A percentile compares a stretch with the other conserved stretches of the same genome.
Evolutionary conservation across 2,888 invertebrate species (phyloP).

Genomic region (Drosophila testacea): DNA sequence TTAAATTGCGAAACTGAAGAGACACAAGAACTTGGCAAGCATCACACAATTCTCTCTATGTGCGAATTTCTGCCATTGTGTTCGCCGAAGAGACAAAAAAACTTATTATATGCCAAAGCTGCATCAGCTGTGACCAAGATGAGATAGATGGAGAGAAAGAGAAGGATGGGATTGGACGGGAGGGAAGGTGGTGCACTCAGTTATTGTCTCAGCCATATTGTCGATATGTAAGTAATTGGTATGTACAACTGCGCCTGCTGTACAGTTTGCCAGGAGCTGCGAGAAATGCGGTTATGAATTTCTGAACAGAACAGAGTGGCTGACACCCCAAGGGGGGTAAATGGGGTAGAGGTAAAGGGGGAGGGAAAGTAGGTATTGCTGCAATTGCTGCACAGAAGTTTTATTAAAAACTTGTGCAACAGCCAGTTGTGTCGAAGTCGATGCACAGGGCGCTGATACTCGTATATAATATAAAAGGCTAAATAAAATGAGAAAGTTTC

Average conservation of each 20-base stretch:
- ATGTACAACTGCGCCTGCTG: slow-evolving; percentile 74
- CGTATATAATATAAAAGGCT: slow-evolving; percentile 48
- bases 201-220: slow-evolving; percentile 67
- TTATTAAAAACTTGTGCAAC: slow-evolving; percentile 76
- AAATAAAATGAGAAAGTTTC: slow-evolving; percentile 74
- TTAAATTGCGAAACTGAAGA: slow-evolving; percentile 35
- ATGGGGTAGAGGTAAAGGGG: not conserved
- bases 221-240: slow-evolving; percentile 77
- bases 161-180: not conserved
- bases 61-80: slow-evolving; percentile 34
- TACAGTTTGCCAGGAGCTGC: slow-evolving; percentile 42
- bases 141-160: not conserved
- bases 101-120: slow-evolving; percentile 64
- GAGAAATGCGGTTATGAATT: slow-evolving; percentile 75
- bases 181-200: slow-evolving; percentile 27
- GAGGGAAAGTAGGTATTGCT: slow-evolving; percentile 18
- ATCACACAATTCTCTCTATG: slow-evolving; percentile 36
- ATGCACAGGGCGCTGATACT: slow-evolving; percentile 33
- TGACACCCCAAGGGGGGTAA: slow-evolving; percentile 17
- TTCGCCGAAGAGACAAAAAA: slow-evolving; percentile 62
- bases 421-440: slow-evolving; percentile 38
- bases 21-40: slow-evolving; percentile 51
- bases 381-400: slow-evolving; percentile 56
- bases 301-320: slow-evolving; percentile 55
- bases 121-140: slow-evolving; percentile 51